A percentile compares a stretch with the other conserved stretches of the same genome.
Conservation (phyloP, 2,888 invertebrate genomes). For the Drosophila rubida region DNA sequence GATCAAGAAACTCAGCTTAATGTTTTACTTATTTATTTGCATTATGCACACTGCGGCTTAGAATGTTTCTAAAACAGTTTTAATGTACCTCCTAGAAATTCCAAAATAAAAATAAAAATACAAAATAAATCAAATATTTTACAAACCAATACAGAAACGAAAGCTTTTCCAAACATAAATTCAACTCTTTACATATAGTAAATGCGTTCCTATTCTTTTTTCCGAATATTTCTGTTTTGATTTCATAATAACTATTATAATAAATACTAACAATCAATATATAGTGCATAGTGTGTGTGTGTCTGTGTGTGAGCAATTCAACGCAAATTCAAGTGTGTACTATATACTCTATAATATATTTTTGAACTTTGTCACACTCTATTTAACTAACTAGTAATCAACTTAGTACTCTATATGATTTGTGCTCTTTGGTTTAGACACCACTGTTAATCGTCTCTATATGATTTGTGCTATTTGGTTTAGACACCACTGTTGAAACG, state of each 20-base stretch:
- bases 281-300: slow-evolving; percentile 22
- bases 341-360: slow-evolving; percentile 2
- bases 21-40: slow-evolving; percentile 82
- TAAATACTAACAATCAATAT: slow-evolving; percentile 23
- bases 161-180: slow-evolving; percentile 40
- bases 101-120: slow-evolving; percentile 33
- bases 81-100: slow-evolving; percentile 59
- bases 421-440: slow-evolving; percentile 50
- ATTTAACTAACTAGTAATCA: slow-evolving; percentile 54
- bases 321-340: slow-evolving; percentile 16
- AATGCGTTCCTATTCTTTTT: slow-evolving; percentile 42
- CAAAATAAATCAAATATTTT: not conserved
- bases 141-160: slow-evolving; percentile 26
- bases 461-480: slow-evolving; percentile 54
- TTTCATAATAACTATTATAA: slow-evolving; percentile 26
- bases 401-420: slow-evolving; percentile 42
- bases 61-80: slow-evolving; percentile 73
- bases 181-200: slow-evolving; percentile 43
- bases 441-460: slow-evolving; percentile 31
- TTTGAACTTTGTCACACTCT: slow-evolving; percentile 60
- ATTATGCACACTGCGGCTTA: slow-evolving; percentile 85
- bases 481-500: slow-evolving; percentile 44
- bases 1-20: slow-evolving; percentile 79
- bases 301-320: slow-evolving; percentile 34
- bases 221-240: slow-evolving; percentile 27